Evolutionary conservation across 2,888 invertebrate genomes (phyloP), one percentile per base, ranked within the genome.

Genomic region (Euplexia lucipara): DNA sequence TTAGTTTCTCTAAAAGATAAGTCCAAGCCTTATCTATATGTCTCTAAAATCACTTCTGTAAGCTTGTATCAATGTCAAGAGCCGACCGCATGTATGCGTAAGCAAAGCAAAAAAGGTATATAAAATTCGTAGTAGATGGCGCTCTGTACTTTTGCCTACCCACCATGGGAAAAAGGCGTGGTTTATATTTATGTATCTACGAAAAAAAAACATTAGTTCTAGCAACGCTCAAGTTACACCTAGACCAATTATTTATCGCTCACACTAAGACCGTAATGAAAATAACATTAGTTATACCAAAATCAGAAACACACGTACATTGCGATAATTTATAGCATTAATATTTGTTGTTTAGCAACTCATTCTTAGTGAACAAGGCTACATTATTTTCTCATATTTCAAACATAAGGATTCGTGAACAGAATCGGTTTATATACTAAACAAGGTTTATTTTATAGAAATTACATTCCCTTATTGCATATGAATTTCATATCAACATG

Each of bases 341-440:
- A 3, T 26, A 26, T 3, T 26, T 3, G 2, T 26, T 26, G 26
- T 26, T 56, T 12, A 30, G 48, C 0, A 10, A 37, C 30, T 56
- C 6, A 37, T 32, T 65, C 22, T 57, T 54, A 20, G 14, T 51
- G 16, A 35, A 52, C 26, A 26, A 39, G 22, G 22, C 32, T 9
- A 49, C 16, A 60, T 57, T 42, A 45, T 62, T 39, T 63, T 71
- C 61, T 62, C 76, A 61, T 75, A 22, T 44, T 62, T 48, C 22
- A 7, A 47, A 47, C 26, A 47, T 48, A n/a, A 54, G 16, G 22
- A n/a, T 30, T 54, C 30, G n/a, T 22, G 22, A 60, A 56, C 26
- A 2, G 51, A 71, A 45, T 66, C 30, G 12, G 16, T 49, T 49
- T 53, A 63, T 45, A 48, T 67, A 30, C 49, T 34, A 37, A 20